Evolutionary conservation across 35 echinoderm and acorn worm species (phyloP), one percentile per base, ranked within the genome.

Genomic region (Amphiura filiformis): DNA sequence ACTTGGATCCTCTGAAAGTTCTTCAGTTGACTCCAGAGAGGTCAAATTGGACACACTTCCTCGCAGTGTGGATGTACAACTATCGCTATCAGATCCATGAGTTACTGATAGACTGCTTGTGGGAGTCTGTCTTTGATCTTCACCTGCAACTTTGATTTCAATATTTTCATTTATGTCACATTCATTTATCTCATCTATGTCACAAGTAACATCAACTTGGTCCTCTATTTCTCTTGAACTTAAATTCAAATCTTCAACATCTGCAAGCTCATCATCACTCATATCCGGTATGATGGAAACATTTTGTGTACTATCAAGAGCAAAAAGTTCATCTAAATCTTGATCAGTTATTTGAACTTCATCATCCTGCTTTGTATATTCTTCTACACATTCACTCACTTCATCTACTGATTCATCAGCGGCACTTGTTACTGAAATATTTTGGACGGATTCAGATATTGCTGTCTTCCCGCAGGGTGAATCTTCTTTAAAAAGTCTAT

Each of bases 1-100:
- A 36, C n/a, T 31, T 0, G 15, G 33, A 14, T 56, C 64, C 20
- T 85, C 37, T 22, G 0, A 34, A n/a, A 20, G 35, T 42, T 85
- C 83, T 17, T 93, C 87, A 80, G 32, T 78, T 22, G 56, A 42
- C 13, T 93, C 92, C 34, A 93, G 34, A 26, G 81, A 57, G 30
- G 76, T 86, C 31, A 89, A 35, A 56, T 89, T 89, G 11, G 92
- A 82, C 32, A 56, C 90, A 39, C 87, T 90, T 22, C 87, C 87
- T 37, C 79, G 80, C 11, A 93, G 49, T 77, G 91, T 93, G 17
- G 91, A 93, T 40, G 80, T 84, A 30, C 61, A 70, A 70, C 91
- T 93, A 38, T 93, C 91, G 1, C 65, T 93, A 76, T 93, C 91
- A 47, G 91, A 93, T 35, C 82, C 83, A 37, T 70, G 61, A 70